Conservation (phyloP, 23 tunicate species). For the Diplosoma virens region DNA sequence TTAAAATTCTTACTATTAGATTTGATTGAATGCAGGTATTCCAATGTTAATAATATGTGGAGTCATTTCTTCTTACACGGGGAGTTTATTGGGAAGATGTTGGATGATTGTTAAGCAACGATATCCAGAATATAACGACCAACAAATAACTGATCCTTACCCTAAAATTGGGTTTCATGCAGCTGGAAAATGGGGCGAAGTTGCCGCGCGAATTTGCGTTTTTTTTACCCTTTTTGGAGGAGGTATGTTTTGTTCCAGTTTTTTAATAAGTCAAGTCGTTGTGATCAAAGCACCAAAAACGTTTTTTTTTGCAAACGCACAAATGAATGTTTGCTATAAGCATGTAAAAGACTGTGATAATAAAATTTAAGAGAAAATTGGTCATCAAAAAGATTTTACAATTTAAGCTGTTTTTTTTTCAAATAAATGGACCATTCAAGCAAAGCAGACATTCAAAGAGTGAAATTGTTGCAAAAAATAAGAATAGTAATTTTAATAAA, state of each 20-base stretch:
- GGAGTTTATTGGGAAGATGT: conserved; percentile 73
- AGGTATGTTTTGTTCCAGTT: too few species aligned
- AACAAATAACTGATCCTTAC: conserved; percentile 71
- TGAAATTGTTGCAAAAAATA: too few species aligned
- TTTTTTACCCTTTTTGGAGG: conserved; percentile 72
- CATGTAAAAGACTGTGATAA: too few species aligned
- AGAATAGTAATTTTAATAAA: background rate
- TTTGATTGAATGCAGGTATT: conserved; percentile 46
- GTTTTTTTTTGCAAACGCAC: too few species aligned
- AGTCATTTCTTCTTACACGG: conserved; percentile 69
- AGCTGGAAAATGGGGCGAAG: conserved; percentile 70
- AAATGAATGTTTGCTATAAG: too few species aligned
- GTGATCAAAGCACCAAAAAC: too few species aligned
- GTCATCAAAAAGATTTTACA: too few species aligned
- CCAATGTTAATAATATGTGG: conserved; percentile 75
- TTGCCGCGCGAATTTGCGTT: conserved; percentile 61
- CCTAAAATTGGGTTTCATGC: conserved; percentile 82
- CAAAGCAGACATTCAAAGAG: too few species aligned
- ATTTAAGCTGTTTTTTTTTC: too few species aligned
- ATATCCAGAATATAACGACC: conserved; percentile 58
- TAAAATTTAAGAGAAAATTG: too few species aligned
- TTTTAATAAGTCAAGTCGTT: too few species aligned
- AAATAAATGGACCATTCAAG: too few species aligned
- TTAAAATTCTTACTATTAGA: background rate
- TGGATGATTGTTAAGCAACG: conserved; percentile 70